A percentile compares a stretch with the other conserved stretches of the same genome.
Conservation (phyloP, 2,888 invertebrate species). For the Cheilosia soror region DNA sequence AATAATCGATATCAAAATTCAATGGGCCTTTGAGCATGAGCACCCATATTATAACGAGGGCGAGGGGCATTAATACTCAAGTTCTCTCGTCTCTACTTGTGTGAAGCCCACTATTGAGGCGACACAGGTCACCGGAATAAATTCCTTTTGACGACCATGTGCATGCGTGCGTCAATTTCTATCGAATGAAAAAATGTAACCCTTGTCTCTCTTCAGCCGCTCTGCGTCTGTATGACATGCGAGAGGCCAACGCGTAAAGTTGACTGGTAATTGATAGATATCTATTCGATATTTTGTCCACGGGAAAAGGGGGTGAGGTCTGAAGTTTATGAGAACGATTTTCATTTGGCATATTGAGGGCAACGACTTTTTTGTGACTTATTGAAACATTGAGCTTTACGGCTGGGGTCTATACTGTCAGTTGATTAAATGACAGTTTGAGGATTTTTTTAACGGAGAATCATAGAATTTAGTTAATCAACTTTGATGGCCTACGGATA, state of each 20-base stretch:
- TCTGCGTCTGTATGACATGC: background rate
- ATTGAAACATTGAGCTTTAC: background rate
- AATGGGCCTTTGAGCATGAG: background rate
- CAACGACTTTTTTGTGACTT: slow-evolving; percentile 11
- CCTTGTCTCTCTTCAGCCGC: too few species aligned
- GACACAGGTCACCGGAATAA: slow-evolving; percentile 25
- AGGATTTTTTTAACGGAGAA: background rate
- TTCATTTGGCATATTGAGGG: slow-evolving; percentile 12
- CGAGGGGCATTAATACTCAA: background rate
- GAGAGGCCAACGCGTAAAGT: background rate
- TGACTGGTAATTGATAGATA: slow-evolving; percentile 2
- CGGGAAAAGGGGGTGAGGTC: background rate
- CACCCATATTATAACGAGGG: too few species aligned
- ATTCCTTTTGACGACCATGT: slow-evolving; percentile 9
- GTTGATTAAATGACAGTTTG: slow-evolving; percentile 14
- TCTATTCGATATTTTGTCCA: too few species aligned
- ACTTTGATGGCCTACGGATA: background rate
- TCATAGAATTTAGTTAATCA: background rate
- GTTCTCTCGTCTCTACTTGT: background rate
- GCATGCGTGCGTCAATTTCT: background rate
- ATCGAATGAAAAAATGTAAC: background rate
- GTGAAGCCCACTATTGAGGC: background rate
- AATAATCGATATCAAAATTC: slow-evolving; percentile 22
- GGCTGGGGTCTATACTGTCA: background rate
- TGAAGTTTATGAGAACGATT: slow-evolving; percentile 6